Base-by-base conservation (phyloP, 2,113 vertebrate species). In the Opisthocomus hoazin region DNA sequence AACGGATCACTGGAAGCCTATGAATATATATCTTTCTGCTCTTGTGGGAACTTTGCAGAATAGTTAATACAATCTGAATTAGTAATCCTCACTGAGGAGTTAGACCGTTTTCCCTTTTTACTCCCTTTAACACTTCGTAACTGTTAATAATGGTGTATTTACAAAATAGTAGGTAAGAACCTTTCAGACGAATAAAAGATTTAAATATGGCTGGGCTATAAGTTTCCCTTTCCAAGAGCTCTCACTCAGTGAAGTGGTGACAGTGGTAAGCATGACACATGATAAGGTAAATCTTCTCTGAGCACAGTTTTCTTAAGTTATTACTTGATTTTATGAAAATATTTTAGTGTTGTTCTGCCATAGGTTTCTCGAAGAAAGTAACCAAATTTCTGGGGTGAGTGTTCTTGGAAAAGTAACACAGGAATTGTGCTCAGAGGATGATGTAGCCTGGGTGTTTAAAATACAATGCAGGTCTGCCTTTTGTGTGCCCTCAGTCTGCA, bases 401-500 rank as follows among this genome's bases (percentile, higher is more conserved):
- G 56, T 51, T 57, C 65, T 87, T 81, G 60, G 56, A 30, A 68
- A 89, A 84, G 36, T 53, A 86, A 61, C 39, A 39, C 46, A 81
- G 54, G 77, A 64, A 48, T 87, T 87, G 51, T 63, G 57, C 64
- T 94, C 79, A 61, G 57, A 10, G 41, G n/a, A 24, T 69, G 68
- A 50, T 89, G 88, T 34, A 87, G 80, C 39, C 24, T 66, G 78
- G 27, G 11, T 54, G 36, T 85, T 97, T 89, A 95, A 92, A 65
- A 94, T 58, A 86, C 54, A 75, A 23, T 89, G 95, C 92, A 79
- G 88, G 79, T 93, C 82, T 96, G 85, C 74, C 90, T 96, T 94
- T 95, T 92, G 61, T 89, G 60, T 94, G 89, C 26, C 96, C 87
- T 96, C 93, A 69, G 91, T 93, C 93, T 32, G 60, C 92, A 97